Base-by-base conservation (phyloP, 2,113 vertebrate species). In the Acrocephalus arundinaceus region DNA sequence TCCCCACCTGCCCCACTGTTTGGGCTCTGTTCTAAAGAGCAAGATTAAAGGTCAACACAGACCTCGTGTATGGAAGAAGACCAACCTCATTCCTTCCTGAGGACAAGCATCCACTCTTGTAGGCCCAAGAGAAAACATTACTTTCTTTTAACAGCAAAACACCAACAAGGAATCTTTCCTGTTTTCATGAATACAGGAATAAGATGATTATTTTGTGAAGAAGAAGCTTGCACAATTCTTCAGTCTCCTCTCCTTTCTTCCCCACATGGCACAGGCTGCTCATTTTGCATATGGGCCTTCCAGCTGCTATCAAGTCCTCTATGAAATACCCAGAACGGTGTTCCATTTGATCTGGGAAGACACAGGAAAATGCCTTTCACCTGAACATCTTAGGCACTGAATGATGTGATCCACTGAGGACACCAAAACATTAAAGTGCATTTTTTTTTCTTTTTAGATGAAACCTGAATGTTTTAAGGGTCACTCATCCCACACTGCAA, bases 311-410 rank as follows among this genome's bases (percentile, higher is more conserved):
- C 25, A 57, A 23, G 45, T 85, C 31, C 70, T 89, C 24, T 30
- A 6, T 15, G 20, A 65, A 18, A 67, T 4, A 68, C 24, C 61
- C 17, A 7, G 35, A 90, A 66, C 20, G 12, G 37, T 43, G 49
- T 22, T 87, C 46, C 27, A 51, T 41, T 28, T 77, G 19, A 76
- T 30, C 58, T 83, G 85, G 72, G 65, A 71, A 94, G 71, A 74
- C 65, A 73, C n/a, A 62, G 57, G 72, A 61, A 83, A 93, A 79
- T 23, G n/a, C 59, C 51, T 87, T 67, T 74, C 85, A 77, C 51
- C 54, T 41, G 73, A 87, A 70, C 49, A 62, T 27, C 71, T 84
- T 87, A 94, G 95, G 91, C 89, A 97, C 89, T 70, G 76, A 85
- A 88, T 62, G 63, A 63, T 87, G 78, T 62, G 74, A 87, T 74